Evolutionary conservation across 2,113 vertebrate genomes (phyloP).

Genomic region (Calyptomena viridis): DNA sequence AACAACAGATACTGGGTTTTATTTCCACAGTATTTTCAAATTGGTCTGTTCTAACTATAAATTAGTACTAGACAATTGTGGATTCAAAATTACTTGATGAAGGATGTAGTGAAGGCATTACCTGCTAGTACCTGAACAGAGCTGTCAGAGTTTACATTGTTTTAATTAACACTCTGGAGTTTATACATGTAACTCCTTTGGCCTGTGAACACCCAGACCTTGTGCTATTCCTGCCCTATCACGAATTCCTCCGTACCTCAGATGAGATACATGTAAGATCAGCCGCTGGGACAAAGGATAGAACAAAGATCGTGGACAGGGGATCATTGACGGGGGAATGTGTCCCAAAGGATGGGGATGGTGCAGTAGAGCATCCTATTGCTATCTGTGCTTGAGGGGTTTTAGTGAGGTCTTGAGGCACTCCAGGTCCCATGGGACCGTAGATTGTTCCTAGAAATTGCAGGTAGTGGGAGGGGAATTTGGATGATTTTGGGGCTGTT

Average conservation of each 20-base stretch:
- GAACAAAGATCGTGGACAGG: background rate
- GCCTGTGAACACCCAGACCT: background rate
- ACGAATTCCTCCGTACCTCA: rapidly evolving
- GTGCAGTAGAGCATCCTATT: rapidly evolving
- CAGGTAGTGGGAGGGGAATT: rapidly evolving
- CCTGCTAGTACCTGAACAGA: background rate
- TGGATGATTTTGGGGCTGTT: background rate
- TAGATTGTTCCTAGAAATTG: background rate
- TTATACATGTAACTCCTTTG: rapidly evolving
- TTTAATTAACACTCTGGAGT: rapidly evolving
- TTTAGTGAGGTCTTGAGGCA: rapidly evolving
- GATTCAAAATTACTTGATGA: background rate
- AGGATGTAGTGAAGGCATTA: background rate
- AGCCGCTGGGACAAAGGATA: background rate
- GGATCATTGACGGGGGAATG: rapidly evolving
- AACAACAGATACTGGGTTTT: background rate
- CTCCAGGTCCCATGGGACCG: rapidly evolving
- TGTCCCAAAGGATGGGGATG: rapidly evolving
- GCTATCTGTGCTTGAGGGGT: rapidly evolving
- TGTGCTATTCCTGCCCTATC: background rate
- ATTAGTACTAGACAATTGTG: background rate
- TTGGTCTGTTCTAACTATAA: background rate
- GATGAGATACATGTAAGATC: rapidly evolving
- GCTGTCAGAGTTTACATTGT: background rate
- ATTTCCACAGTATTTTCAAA: background rate